A percentile compares a stretch with the other conserved stretches of the same genome.
Evolutionary conservation across 2,113 vertebrate genomes (phyloP).

Genomic region (Ranitomeya imitator): DNA sequence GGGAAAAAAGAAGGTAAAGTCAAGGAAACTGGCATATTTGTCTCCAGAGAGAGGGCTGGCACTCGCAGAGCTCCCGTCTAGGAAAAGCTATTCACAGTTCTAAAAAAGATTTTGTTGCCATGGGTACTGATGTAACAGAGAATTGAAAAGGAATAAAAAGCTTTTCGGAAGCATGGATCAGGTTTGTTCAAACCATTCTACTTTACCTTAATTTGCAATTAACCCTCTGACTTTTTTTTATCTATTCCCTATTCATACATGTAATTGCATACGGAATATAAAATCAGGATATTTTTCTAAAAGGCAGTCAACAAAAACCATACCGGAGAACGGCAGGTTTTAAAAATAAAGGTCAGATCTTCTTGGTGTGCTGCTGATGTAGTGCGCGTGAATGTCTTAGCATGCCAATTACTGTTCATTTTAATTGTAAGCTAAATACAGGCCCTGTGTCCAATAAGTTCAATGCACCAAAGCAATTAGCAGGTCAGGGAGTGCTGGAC

Average conservation of each 20-base stretch:
- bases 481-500: constrained; percentile 11
- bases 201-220: constrained; percentile 55
- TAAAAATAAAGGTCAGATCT: constrained; percentile 12
- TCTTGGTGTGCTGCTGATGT: constrained; percentile 1
- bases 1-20: constrained; percentile 16
- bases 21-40: constrained; percentile 36
- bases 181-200: constrained; percentile 43
- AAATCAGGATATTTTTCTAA: background rate
- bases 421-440: constrained; percentile 24
- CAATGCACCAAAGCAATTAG: constrained; percentile 33
- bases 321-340: background rate
- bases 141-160: constrained; percentile 49
- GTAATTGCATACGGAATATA: background rate
- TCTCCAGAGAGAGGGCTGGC: constrained; percentile 38
- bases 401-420: constrained; percentile 20
- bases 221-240: constrained; percentile 51
- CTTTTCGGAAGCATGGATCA: constrained; percentile 46
- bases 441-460: background rate
- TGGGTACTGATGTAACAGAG: constrained; percentile 56
- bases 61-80: constrained; percentile 49
- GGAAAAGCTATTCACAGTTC: constrained; percentile 55
- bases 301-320: background rate
- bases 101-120: constrained; percentile 54
- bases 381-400: background rate
- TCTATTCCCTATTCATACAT: background rate